Base-by-base conservation (phyloP, 2,113 vertebrate genomes). In the Sinocyclocheilus anophthalmus region DNA sequence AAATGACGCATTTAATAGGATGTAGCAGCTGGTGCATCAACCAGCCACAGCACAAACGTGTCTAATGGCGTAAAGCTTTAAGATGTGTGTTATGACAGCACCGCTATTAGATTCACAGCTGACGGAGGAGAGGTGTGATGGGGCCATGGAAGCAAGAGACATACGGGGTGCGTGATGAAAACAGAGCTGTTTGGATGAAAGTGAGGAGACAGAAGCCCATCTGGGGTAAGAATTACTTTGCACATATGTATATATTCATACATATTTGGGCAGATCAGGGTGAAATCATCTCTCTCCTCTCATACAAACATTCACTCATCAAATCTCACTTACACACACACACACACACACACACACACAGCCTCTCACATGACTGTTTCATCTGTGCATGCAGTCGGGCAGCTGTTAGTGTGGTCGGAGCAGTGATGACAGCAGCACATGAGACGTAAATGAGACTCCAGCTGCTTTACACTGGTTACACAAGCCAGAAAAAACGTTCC, bases 11-110 rank as follows among this genome's bases (percentile, higher is more conserved):
- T 83, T 83, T 72, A 61, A 79, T 69, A 37, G 84, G 84, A 76
- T 75, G 76, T 73, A 81, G 73, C 84, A 88, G 87, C 72, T 88
- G 87, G 70, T 26, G 55, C 75, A 59, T 85, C 57, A 88, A 88
- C 67, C 67, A 53, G 70, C 63, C 11, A 3, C 16, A 70, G 26
- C 6, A 30, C 42, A 82, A 82, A 82, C 10, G 13, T 81, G 79
- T 53, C 45, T 53, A 70, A 70, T 82, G 81, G 81, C 18, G 9
- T 82, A 79, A 30, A 67, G 82, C 53, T 63, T 65, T 65, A 84
- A 57, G 10, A 79, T 13, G 59, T 10, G 12, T 37, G 42, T 78
- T 85, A 39, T 69, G 84, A 78, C 84, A 24, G 76, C 11, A 1
- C 24, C 30, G 45, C 50, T 55, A 79, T 78, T 79, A 85, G 30